These are phyloP conservation scores for Brachystomella parvula DNA, from an alignment of 1,140 invertebrate genomes.

Conservation along the genomic window DNA sequence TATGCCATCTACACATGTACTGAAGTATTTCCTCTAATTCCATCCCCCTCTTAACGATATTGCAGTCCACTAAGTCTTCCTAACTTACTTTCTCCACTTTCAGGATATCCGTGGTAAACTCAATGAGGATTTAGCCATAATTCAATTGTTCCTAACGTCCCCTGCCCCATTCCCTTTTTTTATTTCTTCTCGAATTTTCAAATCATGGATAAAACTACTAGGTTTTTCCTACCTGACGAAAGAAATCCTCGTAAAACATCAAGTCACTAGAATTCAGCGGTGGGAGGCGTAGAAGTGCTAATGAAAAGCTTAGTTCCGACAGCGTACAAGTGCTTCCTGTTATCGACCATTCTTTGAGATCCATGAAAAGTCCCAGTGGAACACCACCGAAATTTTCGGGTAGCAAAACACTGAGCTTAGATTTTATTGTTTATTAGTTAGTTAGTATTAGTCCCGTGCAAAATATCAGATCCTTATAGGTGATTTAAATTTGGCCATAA, in stretches of 20 bases:
- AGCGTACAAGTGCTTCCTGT: background rate
- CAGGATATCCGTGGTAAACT: background rate
- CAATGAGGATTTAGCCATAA: background rate
- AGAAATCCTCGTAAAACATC: background rate
- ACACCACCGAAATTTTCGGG: background rate
- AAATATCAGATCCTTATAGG: too few relatives aligned
- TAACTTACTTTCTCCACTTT: background rate
- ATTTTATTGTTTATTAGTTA: too few relatives aligned
- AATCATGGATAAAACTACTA: background rate
- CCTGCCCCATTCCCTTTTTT: too few relatives aligned
- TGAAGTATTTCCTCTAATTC: constrained; percentile 1
- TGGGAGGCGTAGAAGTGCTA: too few relatives aligned
- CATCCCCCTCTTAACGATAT: background rate
- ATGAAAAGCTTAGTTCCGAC: too few relatives aligned
- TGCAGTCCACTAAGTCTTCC: background rate
- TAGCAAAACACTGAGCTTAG: background rate
- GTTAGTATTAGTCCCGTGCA: too few relatives aligned
- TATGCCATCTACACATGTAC: background rate
- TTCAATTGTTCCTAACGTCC: background rate
- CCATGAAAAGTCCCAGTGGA: background rate
- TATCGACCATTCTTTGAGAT: background rate
- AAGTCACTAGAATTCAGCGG: background rate
- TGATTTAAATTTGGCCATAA: background rate
- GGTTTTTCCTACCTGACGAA: background rate
- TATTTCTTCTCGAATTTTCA: background rate